Base-by-base conservation (phyloP, 1,140 invertebrate genomes). In the Drosophila prosaltans region DNA sequence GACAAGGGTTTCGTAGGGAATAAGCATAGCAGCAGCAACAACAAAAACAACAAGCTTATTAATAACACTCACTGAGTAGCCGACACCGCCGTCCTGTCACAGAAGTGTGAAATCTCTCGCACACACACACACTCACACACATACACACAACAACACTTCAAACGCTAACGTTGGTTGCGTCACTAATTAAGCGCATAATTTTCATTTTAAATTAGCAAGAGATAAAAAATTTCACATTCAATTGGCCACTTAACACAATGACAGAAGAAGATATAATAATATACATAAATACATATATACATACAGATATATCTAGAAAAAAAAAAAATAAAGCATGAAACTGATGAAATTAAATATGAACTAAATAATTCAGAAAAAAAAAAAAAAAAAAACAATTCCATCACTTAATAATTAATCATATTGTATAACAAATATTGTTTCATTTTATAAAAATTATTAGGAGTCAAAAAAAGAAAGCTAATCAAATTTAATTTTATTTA, bases 141-240 rank as follows among this genome's bases (percentile, higher is more conserved):
- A 21, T 16, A 9, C 45, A 39, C 16, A 30, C 28, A 28, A 51
- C 45, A 51, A 8, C 45, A 51, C 45, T 51, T 51, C 45, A 51
- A 51, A 51, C 45, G 24, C 45, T 51, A 51, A 51, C 45, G 45
- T 43, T 30, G 62, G 36, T 65, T 63, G 74, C 45, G 62, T 71
- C 69, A 62, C 83, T 88, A 88, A 86, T 82, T 86, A 88, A 88
- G 76, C 83, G 65, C 58, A 82, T 82, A 79, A 86, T 80, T 80
- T 75, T 74, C 65, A 60, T 58, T 76, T 51, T 58, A 72, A 77
- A 78, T 78, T 66, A 77, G 75, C 74, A 59, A 69, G 68, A 66
- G 74, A 39, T 16, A 62, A 48, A 48, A 48, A 70, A 62, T 26
- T 61, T 41, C 24, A 74, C 58, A 40, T 39, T 40, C 57, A 57